Evolutionary conservation across 2,888 invertebrate genomes (phyloP).

Genomic region (Drosophila peninsularis): DNA sequence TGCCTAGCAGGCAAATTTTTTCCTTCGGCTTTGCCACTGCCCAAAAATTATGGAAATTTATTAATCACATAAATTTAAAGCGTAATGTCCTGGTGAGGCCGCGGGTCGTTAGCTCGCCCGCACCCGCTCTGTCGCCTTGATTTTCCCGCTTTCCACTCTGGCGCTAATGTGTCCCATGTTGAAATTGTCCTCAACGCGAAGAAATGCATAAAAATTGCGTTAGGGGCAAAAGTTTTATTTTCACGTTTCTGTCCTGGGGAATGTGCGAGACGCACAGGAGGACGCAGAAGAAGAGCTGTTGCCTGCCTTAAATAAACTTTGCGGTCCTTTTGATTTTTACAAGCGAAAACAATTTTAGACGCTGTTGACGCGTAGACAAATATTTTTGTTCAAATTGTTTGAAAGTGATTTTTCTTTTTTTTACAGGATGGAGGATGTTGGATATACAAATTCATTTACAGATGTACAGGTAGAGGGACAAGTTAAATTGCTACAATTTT

Average conservation of each 20-base stretch:
- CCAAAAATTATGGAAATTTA: conserved; percentile 80
- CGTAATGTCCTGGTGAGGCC: conserved; percentile 68
- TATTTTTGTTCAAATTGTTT: conserved; percentile 76
- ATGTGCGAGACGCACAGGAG: too few species aligned
- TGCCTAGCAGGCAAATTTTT: conserved; percentile 47
- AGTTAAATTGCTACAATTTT: conserved; percentile 34
- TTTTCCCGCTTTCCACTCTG: conserved; percentile 28
- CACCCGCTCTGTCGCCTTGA: background rate
- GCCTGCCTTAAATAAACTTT: conserved; percentile 72
- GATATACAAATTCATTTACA: conserved; percentile 42
- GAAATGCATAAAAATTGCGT: conserved; percentile 75
- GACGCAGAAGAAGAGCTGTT: background rate
- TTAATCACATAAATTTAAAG: conserved; percentile 81
- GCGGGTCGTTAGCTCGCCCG: conserved; percentile 54
- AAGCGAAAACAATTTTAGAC: conserved; percentile 39
- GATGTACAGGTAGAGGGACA: conserved; percentile 25
- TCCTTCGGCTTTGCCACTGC: conserved; percentile 5
- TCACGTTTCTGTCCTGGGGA: conserved; percentile 19
- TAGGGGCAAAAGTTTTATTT: conserved; percentile 54
- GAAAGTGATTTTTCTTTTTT: conserved; percentile 70
- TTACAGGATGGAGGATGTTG: conserved; percentile 17
- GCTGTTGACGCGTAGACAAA: conserved; percentile 75
- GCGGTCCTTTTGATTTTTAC: conserved; percentile 62
- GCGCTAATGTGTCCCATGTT: conserved; percentile 76
- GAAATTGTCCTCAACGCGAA: conserved; percentile 53